These are phyloP conservation scores for Callinectes sapidus DNA, from an alignment of 2,888 invertebrate species.

Conservation along the genomic window DNA sequence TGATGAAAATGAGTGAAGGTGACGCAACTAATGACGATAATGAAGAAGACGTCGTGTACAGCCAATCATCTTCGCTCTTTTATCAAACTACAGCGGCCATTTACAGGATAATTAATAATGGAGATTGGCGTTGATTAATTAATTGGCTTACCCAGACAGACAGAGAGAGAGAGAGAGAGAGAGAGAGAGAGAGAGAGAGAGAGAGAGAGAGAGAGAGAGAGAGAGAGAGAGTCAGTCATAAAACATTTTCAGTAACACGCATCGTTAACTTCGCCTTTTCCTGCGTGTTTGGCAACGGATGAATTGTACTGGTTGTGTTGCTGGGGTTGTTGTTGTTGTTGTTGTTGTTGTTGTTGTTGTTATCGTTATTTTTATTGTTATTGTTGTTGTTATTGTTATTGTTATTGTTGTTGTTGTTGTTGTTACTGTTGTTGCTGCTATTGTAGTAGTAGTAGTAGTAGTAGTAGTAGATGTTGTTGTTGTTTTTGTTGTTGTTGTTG, in stretches of 20 bases:
- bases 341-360: conserved; percentile 18
- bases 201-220: conserved; percentile 37
- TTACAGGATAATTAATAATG: conserved; percentile 2
- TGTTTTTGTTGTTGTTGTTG: too few species aligned
- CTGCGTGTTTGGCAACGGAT: neutral
- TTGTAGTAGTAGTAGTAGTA: too few species aligned
- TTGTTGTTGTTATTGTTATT: neutral
- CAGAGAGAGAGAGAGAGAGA: conserved; percentile 19
- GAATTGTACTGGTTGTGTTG: neutral
- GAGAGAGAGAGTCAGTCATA: neutral
- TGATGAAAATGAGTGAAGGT: too few species aligned
- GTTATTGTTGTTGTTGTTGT: neutral
- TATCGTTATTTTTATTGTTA: neutral
- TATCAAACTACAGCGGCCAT: neutral
- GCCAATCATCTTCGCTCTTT: neutral
- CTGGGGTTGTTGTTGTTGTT: conserved; percentile 2
- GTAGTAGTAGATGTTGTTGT: too few species aligned
- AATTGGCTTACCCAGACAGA: neutral
- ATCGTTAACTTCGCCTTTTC: conserved; percentile 17
- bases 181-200: conserved; percentile 22
- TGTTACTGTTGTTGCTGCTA: neutral
- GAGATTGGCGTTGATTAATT: neutral
- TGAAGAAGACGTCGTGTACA: neutral
- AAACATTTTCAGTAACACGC: neutral
- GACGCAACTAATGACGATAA: neutral